Conservation (phyloP, 2,113 vertebrate species). For the Phrynocephalus versicolor region DNA sequence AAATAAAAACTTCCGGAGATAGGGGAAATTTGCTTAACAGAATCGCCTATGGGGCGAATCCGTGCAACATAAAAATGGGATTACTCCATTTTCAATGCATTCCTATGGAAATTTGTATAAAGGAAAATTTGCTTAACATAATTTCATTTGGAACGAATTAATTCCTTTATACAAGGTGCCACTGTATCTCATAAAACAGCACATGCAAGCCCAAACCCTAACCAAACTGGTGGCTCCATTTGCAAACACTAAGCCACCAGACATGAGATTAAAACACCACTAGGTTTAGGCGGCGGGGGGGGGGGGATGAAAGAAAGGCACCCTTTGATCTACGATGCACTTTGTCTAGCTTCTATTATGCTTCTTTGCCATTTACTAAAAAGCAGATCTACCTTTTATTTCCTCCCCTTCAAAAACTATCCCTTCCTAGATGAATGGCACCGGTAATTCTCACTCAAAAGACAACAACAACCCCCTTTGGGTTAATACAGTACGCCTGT, state of each 20-base stretch:
- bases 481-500: conserved; percentile 19
- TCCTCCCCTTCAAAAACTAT: background rate
- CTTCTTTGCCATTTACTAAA: background rate
- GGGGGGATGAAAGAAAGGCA: background rate
- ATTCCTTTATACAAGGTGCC: too few species aligned
- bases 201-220: background rate
- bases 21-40: too few species aligned
- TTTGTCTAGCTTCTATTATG: conserved; percentile 23
- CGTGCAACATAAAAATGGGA: too few species aligned
- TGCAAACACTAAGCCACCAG: background rate
- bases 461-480: conserved; percentile 34
- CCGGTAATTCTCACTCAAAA: conserved; percentile 29
- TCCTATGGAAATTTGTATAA: too few species aligned
- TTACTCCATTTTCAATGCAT: too few species aligned
- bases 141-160: too few species aligned
- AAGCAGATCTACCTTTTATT: background rate
- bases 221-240: background rate
- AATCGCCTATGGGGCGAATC: too few species aligned
- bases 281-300: background rate
- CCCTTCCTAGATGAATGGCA: conserved; percentile 12
- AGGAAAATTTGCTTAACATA: too few species aligned
- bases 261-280: background rate
- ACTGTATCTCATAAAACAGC: background rate
- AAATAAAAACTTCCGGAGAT: too few species aligned
- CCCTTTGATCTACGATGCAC: conserved; percentile 11